A percentile compares a stretch with the other conserved stretches of the same genome.
phyloP scores from a whole-genome alignment of 2,797 vertebrate species.

The Halcyon leucocephala region DNA sequence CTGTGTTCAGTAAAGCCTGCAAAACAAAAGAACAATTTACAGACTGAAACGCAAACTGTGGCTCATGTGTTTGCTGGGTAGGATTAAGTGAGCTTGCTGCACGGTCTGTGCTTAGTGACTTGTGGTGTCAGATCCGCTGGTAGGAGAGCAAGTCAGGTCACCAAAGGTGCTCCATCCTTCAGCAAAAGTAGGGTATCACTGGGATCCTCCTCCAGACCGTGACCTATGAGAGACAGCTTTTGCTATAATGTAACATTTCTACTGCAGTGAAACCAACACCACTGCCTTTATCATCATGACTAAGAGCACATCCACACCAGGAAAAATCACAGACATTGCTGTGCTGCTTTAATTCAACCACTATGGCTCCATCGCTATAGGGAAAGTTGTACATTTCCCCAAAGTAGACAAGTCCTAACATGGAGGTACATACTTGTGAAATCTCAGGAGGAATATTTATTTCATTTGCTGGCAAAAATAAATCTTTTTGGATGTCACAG shows the following conservation, averaged over 20 bases:
- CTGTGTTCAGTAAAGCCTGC: slow-evolving; percentile 72
- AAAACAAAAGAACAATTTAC: slow-evolving; percentile 81
- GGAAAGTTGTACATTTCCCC: not conserved
- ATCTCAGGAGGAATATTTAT: not conserved
- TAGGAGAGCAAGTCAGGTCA: slow-evolving; percentile 29
- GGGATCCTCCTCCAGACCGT: not conserved
- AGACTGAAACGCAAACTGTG: slow-evolving; percentile 53
- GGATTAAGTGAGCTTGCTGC: slow-evolving; percentile 22
- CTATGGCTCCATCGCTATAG: not conserved
- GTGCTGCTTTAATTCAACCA: not conserved
- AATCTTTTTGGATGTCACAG: not conserved
- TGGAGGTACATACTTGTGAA: not conserved
- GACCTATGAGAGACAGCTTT: not conserved
- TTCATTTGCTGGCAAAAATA: not conserved
- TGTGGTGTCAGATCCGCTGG: not conserved
- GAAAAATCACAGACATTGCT: not conserved
- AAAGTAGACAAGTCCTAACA: not conserved
- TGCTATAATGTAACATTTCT: not conserved
- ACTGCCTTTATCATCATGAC: not conserved
- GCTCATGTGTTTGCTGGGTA: slow-evolving; percentile 43
- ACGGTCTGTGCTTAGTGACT: not conserved
- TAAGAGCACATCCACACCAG: not conserved
- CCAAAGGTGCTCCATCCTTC: not conserved
- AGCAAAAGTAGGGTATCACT: not conserved
- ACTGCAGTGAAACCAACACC: not conserved